Conservation (phyloP, 2,888 invertebrate genomes). For the Cylindroiulus punctatus region DNA sequence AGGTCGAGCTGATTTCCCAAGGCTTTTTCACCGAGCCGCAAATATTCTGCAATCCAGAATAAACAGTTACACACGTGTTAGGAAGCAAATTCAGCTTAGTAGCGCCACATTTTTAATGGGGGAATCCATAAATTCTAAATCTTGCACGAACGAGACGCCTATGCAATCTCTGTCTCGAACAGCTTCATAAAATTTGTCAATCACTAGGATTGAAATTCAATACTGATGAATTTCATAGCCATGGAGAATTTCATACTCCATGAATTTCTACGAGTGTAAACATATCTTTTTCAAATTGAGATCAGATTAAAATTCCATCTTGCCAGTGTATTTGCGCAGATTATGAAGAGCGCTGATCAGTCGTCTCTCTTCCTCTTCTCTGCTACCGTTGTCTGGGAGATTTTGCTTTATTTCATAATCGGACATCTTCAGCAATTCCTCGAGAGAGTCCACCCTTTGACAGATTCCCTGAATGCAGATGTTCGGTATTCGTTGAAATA, state of each 20-base stretch:
- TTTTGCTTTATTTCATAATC: slow-evolving; percentile 80
- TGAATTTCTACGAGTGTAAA: background rate
- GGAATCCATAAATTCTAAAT: background rate
- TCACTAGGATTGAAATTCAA: too few relatives aligned
- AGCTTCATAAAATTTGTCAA: too few relatives aligned
- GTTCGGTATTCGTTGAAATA: background rate
- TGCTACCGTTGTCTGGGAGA: slow-evolving; percentile 74
- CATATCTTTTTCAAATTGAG: background rate
- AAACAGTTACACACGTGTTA: background rate
- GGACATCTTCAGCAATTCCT: slow-evolving; percentile 83
- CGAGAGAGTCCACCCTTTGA: slow-evolving; percentile 77
- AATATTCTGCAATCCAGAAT: slow-evolving; percentile 69
- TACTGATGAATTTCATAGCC: too few relatives aligned
- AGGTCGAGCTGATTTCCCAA: slow-evolving; percentile 73
- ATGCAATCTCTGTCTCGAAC: too few relatives aligned
- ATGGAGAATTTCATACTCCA: too few relatives aligned
- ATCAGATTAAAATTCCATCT: slow-evolving; percentile 51
- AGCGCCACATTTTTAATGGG: background rate
- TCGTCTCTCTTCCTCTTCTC: slow-evolving; percentile 83
- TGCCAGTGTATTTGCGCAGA: slow-evolving; percentile 85
- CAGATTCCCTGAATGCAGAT: slow-evolving; percentile 73
- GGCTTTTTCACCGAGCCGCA: slow-evolving; percentile 71
- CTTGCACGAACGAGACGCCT: too few relatives aligned
- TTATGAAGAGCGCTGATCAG: slow-evolving; percentile 86
- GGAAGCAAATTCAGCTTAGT: background rate